Conservation (phyloP, 2,113 vertebrate genomes). For the Solea solea region DNA sequence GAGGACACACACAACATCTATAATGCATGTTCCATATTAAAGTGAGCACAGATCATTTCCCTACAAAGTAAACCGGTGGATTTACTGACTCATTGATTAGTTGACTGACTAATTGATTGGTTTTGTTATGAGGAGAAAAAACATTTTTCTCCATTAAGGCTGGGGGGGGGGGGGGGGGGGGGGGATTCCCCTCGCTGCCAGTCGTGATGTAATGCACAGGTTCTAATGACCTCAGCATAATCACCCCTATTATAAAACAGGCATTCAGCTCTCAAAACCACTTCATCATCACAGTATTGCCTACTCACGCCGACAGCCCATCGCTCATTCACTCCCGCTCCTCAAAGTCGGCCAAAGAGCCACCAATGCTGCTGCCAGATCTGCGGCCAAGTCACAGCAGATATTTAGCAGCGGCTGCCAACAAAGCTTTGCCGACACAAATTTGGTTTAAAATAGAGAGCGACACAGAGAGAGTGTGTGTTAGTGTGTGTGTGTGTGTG, state of each 20-base stretch:
- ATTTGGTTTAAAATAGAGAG: background rate
- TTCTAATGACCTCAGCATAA: conserved; percentile 76
- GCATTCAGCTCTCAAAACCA: conserved; percentile 40
- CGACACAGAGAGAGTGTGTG: no score
- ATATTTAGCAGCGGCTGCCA: conserved; percentile 19
- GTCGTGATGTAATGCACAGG: conserved; percentile 66
- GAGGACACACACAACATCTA: conserved; percentile 41
- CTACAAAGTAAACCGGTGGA: conserved; percentile 44
- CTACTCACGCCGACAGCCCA: conserved; percentile 48
- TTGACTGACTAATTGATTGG: conserved; percentile 58
- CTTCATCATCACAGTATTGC: conserved; percentile 64
- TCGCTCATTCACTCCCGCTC: conserved; percentile 44
- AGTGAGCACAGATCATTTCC: conserved; percentile 33
- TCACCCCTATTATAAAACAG: conserved; percentile 66
- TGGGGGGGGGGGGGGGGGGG: conserved; percentile 26
- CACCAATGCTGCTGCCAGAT: conserved; percentile 37
- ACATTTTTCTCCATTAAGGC: conserved; percentile 64
- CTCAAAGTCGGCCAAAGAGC: conserved; percentile 39
- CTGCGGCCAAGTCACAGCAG: conserved; percentile 39
- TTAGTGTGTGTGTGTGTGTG: background rate
- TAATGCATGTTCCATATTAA: conserved; percentile 46
- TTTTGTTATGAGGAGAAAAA: conserved; percentile 47
- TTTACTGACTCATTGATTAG: conserved; percentile 49
- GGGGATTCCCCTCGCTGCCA: conserved; percentile 44
- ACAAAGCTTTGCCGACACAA: conserved; percentile 42